These are phyloP conservation scores for Hypanus sabinus DNA, from an alignment of 2,113 vertebrate species.

Conservation along the genomic window DNA sequence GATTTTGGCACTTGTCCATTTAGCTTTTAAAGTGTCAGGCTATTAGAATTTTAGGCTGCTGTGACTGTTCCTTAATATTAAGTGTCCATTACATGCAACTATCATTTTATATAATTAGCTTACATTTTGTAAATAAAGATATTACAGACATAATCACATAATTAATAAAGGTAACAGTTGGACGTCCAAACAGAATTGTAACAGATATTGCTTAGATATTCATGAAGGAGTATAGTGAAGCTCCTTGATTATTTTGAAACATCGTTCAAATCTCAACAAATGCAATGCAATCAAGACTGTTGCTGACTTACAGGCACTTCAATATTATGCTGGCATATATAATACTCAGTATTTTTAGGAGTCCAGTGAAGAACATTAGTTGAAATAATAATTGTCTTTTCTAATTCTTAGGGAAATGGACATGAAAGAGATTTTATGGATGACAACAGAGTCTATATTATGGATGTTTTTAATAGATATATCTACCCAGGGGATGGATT, in stretches of 20 bases:
- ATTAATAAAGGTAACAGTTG: neutral
- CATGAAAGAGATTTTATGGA: slow-evolving; percentile 90
- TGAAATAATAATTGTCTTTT: slow-evolving; percentile 17
- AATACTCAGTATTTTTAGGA: slow-evolving; percentile 4
- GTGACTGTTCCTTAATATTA: neutral
- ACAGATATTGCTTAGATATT: neutral
- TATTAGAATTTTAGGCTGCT: too few relatives aligned
- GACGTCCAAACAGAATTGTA: neutral
- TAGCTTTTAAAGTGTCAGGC: too few relatives aligned
- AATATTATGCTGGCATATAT: neutral
- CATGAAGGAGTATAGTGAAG: neutral
- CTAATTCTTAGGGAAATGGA: slow-evolving; percentile 76
- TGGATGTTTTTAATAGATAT: slow-evolving; percentile 88
- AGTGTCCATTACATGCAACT: neutral
- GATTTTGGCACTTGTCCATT: neutral
- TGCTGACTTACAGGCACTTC: neutral
- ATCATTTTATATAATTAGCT: neutral
- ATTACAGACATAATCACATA: neutral
- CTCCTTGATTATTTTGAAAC: neutral
- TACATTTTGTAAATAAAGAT: neutral
- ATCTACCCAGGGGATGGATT: slow-evolving; percentile 83
- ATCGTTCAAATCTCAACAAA: neutral
- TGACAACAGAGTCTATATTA: slow-evolving; percentile 82
- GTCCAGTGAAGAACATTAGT: neutral
- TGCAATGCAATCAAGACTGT: neutral